Conservation (phyloP, 1,140 invertebrate species). For the Contarinia nasturtii region DNA sequence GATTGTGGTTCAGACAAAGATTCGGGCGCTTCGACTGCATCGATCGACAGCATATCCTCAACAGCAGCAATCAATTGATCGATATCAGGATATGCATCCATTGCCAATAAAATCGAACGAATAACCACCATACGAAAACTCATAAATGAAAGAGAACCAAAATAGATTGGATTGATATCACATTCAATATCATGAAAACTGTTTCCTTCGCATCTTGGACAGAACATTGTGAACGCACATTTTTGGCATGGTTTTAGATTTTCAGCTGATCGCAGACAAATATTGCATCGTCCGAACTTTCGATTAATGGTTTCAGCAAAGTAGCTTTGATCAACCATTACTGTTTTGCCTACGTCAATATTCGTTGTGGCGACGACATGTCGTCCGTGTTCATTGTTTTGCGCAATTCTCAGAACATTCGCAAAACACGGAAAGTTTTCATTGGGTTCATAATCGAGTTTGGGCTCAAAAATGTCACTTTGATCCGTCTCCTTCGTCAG, state of each 20-base stretch:
- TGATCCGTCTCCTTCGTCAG: constrained; percentile 11
- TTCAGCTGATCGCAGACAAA: constrained; percentile 47
- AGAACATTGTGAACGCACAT: constrained; percentile 48
- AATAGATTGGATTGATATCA: constrained; percentile 36
- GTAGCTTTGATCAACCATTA: constrained; percentile 62
- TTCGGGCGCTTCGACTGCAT: too few relatives aligned
- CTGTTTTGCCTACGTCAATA: constrained; percentile 49
- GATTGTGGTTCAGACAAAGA: too few relatives aligned
- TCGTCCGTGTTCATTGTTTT: constrained; percentile 34
- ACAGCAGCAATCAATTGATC: constrained; percentile 6
- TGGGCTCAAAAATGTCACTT: constrained; percentile 16
- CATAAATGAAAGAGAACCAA: constrained; percentile 34
- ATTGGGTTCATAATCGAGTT: constrained; percentile 24
- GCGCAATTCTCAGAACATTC: constrained; percentile 33
- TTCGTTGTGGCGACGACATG: constrained; percentile 40
- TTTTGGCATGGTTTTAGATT: constrained; percentile 43
- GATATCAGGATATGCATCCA: constrained; percentile 24
- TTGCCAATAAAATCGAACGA: constrained; percentile 34
- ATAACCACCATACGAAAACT: constrained; percentile 31
- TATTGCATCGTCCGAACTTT: constrained; percentile 49
- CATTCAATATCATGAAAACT: constrained; percentile 42
- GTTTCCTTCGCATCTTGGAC: constrained; percentile 39
- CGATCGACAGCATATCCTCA: too few relatives aligned
- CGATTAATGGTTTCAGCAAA: constrained; percentile 42
- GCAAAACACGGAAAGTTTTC: constrained; percentile 33